Evolutionary conservation across 2,888 invertebrate genomes (phyloP).

Genomic region (Myopa testacea): DNA sequence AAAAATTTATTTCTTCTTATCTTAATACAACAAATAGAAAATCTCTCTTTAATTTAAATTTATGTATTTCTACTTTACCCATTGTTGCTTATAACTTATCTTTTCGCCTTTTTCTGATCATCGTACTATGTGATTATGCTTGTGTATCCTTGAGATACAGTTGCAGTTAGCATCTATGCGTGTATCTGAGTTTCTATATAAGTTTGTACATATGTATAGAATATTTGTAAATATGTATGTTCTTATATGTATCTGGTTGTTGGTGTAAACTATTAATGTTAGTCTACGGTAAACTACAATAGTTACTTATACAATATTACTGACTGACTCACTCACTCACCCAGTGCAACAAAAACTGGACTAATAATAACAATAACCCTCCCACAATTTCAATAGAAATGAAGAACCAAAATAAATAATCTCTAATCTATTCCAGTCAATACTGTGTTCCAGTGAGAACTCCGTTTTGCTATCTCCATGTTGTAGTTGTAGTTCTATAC

Average conservation of each 20-base stretch:
- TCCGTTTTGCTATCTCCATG: background rate
- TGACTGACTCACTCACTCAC: slow-evolving; percentile 42
- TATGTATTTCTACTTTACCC: background rate
- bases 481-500: background rate
- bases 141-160: slow-evolving; percentile 25
- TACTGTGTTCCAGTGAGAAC: background rate
- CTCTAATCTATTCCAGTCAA: slow-evolving; percentile 30
- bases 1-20: too few species aligned
- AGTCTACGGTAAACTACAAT: slow-evolving; percentile 26
- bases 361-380: background rate
- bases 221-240: background rate
- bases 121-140: slow-evolving; percentile 7
- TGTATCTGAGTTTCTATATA: slow-evolving; percentile 1
- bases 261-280: slow-evolving; percentile 9
- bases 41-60: background rate
- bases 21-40: background rate
- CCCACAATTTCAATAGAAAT: slow-evolving; percentile 18
- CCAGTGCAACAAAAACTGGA: background rate
- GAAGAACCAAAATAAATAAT: background rate
- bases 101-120: slow-evolving; percentile 2
- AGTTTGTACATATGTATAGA: background rate
- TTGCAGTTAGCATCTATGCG: background rate
- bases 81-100: background rate
- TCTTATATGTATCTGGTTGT: background rate
- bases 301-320: background rate